phyloP scores from a whole-genome alignment of 2,888 invertebrate genomes.

The Coronaproctus castanopsis region DNA sequence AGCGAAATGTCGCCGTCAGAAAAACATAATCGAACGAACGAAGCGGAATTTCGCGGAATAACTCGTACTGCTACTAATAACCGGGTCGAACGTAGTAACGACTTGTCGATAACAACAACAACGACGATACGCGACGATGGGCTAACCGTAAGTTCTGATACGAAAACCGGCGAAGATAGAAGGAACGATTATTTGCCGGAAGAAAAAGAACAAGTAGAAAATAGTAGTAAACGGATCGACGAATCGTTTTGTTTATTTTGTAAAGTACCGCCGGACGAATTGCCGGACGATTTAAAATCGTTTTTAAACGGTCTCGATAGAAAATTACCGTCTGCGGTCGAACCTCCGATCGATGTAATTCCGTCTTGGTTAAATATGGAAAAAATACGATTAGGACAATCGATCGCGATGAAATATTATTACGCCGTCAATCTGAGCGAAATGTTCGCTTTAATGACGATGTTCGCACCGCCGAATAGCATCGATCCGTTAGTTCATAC shows the following conservation, averaged over 20 bases:
- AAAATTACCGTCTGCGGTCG: not conserved
- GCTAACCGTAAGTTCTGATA: too few relatives aligned
- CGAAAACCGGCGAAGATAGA: too few relatives aligned
- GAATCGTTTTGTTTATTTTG: not conserved
- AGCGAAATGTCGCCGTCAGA: too few relatives aligned
- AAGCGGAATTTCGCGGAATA: too few relatives aligned
- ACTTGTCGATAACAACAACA: too few relatives aligned
- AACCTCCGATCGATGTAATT: constrained; percentile 8
- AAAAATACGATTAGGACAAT: constrained; percentile 29
- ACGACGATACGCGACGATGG: too few relatives aligned
- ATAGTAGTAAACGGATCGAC: too few relatives aligned
- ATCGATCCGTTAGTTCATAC: constrained; percentile 30
- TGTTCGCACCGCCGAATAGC: constrained; percentile 27
- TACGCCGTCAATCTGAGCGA: constrained; percentile 25
- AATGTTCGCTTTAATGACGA: constrained; percentile 26
- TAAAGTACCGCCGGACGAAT: not conserved
- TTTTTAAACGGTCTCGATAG: not conserved
- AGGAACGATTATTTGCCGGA: too few relatives aligned
- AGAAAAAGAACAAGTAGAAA: too few relatives aligned
- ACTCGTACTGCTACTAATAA: too few relatives aligned
- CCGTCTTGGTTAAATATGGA: constrained; percentile 29
- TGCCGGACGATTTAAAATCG: not conserved
- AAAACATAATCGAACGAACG: too few relatives aligned
- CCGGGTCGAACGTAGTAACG: too few relatives aligned
- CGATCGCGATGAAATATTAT: constrained; percentile 28